Conservation (phyloP, 2,888 invertebrate species). For the Macrophya alboannulata region DNA sequence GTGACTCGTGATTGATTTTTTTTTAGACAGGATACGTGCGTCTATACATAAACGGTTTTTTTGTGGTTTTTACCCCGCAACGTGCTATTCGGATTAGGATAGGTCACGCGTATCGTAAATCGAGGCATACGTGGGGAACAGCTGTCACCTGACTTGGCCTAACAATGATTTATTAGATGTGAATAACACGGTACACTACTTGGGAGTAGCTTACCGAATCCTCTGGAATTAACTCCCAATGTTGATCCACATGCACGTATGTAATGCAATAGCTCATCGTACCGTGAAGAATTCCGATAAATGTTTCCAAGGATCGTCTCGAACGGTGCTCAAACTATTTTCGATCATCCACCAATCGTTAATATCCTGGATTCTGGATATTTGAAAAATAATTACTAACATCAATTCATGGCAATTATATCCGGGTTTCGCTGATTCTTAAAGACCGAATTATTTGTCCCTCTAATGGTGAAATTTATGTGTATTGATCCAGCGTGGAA, state of each 20-base stretch:
- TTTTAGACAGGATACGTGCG: neutral
- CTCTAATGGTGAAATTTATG: neutral
- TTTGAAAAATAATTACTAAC: neutral
- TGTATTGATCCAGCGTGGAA: neutral
- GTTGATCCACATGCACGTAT: neutral
- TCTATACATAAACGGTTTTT: neutral
- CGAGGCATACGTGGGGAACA: constrained; percentile 49
- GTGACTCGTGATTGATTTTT: neutral
- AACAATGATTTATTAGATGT: constrained; percentile 52
- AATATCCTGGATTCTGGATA: too few relatives aligned
- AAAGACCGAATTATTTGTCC: neutral
- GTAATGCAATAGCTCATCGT: neutral
- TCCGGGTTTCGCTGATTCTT: neutral
- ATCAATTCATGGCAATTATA: neutral
- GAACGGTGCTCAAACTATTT: too few relatives aligned
- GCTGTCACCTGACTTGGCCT: constrained; percentile 46
- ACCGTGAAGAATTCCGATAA: neutral
- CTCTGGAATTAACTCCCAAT: constrained; percentile 30
- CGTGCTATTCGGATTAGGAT: neutral
- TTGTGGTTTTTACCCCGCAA: neutral
- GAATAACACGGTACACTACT: constrained; percentile 52
- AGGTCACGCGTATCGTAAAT: constrained; percentile 51
- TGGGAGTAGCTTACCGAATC: constrained; percentile 39
- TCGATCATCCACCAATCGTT: too few relatives aligned
- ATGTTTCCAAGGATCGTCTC: neutral